Conservation (phyloP, 2,797 vertebrate species). For the Gambelia wislizenii region DNA sequence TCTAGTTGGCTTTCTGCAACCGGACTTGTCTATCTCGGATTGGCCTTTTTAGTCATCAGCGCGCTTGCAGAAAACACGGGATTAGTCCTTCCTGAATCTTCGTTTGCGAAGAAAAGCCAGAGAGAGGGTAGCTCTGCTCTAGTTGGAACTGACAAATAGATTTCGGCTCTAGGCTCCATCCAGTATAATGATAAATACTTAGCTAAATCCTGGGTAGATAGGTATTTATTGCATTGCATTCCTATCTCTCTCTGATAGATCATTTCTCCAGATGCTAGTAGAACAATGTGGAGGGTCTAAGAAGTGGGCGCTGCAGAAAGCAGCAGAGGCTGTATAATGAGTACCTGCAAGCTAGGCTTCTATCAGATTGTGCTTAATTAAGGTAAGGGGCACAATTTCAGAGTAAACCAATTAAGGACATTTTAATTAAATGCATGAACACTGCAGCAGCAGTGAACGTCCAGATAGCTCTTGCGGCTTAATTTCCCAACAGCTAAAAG, state of each 20-base stretch:
- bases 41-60: no score
- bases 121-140: no score
- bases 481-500: constrained; percentile 31
- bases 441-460: constrained; percentile 9
- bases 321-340: constrained; percentile 7
- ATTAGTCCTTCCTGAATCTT: no score
- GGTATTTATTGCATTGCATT: background rate
- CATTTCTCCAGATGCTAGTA: constrained; percentile 6
- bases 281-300: constrained; percentile 14
- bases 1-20: no score
- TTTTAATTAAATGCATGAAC: constrained; percentile 47
- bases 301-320: constrained; percentile 5
- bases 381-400: constrained; percentile 44
- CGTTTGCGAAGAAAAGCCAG: no score
- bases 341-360: constrained; percentile 33
- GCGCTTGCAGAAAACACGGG: no score
- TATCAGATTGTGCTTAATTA: constrained; percentile 46
- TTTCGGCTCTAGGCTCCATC: background rate
- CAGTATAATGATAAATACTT: background rate
- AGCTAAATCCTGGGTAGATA: background rate
- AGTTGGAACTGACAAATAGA: no score
- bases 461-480: constrained; percentile 26
- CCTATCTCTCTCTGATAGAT: background rate
- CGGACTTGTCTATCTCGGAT: no score
- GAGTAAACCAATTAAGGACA: constrained; percentile 37